Base-by-base conservation (phyloP, 1,140 invertebrate genomes). In the Penaeus japonicus region DNA sequence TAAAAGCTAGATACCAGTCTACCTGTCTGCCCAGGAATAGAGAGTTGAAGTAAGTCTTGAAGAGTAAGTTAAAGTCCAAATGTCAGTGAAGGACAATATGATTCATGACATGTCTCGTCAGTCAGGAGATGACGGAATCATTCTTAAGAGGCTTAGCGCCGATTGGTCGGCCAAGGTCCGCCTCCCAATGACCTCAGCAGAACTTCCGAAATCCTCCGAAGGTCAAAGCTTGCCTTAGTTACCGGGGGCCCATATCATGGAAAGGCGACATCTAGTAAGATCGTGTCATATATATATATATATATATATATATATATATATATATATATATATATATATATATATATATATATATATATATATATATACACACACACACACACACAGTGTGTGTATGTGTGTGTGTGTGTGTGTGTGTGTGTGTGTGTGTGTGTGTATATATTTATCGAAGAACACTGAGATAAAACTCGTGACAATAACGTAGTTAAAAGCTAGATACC, bases 221-320 rank as follows among this genome's bases (percentile, higher is more conserved):
- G n/a, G n/a, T n/a, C n/a, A n/a, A n/a, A n/a, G n/a, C n/a, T n/a
- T n/a, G n/a, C n/a, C n/a, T n/a, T n/a, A n/a, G n/a, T n/a, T n/a
- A n/a, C n/a, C n/a, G n/a, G n/a, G n/a, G n/a, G n/a, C n/a, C n/a
- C n/a, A n/a, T n/a, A n/a, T n/a, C n/a, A n/a, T n/a, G n/a, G n/a
- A n/a, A n/a, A n/a, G n/a, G n/a, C n/a, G n/a, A n/a, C n/a, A n/a
- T n/a, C n/a, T n/a, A n/a, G n/a, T n/a, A n/a, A n/a, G n/a, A n/a
- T n/a, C n/a, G n/a, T n/a, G n/a, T n/a, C n/a, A 65, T 65, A 65
- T 65, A 65, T 65, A 65, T 65, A 65, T 65, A 65, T 65, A 65
- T 65, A 65, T 65, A 65, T 65, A 65, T 65, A 65, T 15, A 65
- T 65, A 65, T 2, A 65, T 65, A 65, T 65, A 65, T 17, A 65